A percentile compares a stretch with the other conserved stretches of the same genome.
Evolutionary conservation across 2,113 vertebrate genomes (phyloP).

Genomic region (Notarius quadriscutis): DNA sequence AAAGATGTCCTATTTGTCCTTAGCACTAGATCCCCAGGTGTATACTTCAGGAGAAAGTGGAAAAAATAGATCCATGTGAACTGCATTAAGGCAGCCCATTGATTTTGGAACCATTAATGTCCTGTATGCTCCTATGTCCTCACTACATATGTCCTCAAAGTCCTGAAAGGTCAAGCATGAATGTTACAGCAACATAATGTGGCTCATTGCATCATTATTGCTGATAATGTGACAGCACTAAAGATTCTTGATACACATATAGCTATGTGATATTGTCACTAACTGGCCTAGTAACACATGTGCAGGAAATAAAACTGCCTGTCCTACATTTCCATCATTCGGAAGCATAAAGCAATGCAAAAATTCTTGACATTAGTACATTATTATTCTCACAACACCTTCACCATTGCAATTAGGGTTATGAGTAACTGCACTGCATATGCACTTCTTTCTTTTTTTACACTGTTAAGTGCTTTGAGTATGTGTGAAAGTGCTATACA

Average conservation of each 20-base stretch:
- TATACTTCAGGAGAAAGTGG: conserved; percentile 16
- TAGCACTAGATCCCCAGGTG: conserved; percentile 57
- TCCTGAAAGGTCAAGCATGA: neutral
- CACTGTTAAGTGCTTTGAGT: too few species aligned
- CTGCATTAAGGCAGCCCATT: conserved; percentile 41
- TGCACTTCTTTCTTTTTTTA: too few species aligned
- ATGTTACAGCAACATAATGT: neutral
- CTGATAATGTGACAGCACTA: conserved; percentile 18
- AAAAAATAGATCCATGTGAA: conserved; percentile 36
- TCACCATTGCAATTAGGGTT: neutral
- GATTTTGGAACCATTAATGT: conserved; percentile 53
- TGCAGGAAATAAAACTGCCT: conserved; percentile 17
- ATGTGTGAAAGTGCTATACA: too few species aligned
- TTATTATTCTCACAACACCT: neutral
- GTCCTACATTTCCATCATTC: conserved; percentile 16
- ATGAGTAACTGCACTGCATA: neutral
- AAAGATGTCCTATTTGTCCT: conserved; percentile 54
- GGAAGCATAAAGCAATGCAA: neutral
- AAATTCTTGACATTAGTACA: neutral
- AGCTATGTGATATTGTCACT: neutral
- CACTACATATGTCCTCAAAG: conserved; percentile 4
- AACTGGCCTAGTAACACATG: conserved; percentile 18
- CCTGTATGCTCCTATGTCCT: conserved; percentile 34
- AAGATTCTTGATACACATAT: neutral
- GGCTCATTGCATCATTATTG: neutral